Evolutionary conservation across 2,113 vertebrate genomes (phyloP).

Genomic region (Xiphophorus couchianus): DNA sequence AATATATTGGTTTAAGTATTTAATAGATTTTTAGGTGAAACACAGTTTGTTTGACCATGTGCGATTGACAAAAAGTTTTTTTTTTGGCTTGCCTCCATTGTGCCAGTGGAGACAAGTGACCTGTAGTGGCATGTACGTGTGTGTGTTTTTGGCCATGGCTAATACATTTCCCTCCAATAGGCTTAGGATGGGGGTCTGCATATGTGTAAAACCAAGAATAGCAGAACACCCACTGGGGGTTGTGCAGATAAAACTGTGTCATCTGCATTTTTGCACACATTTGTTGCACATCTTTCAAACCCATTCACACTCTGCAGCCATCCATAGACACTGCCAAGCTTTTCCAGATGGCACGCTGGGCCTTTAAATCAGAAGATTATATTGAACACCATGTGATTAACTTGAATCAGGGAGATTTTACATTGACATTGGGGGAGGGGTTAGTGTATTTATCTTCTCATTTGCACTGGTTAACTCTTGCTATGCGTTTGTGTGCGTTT

Average conservation of each 20-base stretch:
- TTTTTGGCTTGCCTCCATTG: neutral
- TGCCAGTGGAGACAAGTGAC: constrained; percentile 44
- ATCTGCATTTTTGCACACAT: constrained; percentile 42
- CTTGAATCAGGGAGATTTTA: constrained; percentile 13
- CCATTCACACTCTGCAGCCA: constrained; percentile 27
- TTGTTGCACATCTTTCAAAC: constrained; percentile 43
- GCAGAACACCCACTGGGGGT: constrained; percentile 36
- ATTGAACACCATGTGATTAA: constrained; percentile 50
- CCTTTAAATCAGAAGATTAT: constrained; percentile 65
- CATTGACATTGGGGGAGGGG: constrained; percentile 21
- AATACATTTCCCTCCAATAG: constrained; percentile 49
- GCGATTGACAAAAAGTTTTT: neutral
- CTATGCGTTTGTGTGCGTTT: constrained; percentile 9
- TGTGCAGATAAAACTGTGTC: constrained; percentile 52
- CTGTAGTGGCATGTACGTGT: constrained; percentile 63
- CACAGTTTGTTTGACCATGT: neutral
- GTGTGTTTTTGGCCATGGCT: constrained; percentile 55
- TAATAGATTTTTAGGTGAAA: neutral
- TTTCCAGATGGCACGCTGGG: constrained; percentile 54
- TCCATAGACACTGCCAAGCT: constrained; percentile 29
- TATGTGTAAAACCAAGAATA: constrained; percentile 53
- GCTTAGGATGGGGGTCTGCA: constrained; percentile 54
- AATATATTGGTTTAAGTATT: neutral
- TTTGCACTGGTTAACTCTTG: constrained; percentile 9
- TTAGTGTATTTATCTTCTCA: constrained; percentile 3